These are phyloP conservation scores for Enteromius paludinosus DNA, from an alignment of 2,797 vertebrate genomes.

Conservation along the genomic window DNA sequence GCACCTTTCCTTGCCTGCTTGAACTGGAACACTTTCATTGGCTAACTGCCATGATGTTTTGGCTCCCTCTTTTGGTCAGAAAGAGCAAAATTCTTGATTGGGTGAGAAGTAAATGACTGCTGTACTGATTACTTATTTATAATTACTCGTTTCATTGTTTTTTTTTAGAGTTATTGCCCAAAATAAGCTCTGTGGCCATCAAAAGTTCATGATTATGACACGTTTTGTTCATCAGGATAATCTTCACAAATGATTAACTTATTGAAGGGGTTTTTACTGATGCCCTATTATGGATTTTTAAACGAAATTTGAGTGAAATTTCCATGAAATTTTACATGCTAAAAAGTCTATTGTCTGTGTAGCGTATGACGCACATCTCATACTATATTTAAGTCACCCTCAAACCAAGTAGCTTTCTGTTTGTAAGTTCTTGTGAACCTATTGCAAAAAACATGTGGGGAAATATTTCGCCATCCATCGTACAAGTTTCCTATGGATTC, in stretches of 20 bases:
- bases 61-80: constrained; percentile 18
- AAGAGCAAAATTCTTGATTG: not conserved
- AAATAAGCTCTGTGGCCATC: not conserved
- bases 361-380: not conserved
- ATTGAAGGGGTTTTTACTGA: not conserved
- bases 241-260: not conserved
- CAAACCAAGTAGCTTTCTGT: not conserved
- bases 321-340: not conserved
- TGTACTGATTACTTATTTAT: not conserved
- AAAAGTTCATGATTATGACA: not conserved
- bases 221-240: not conserved
- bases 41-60: not conserved
- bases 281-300: not conserved
- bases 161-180: too few relatives aligned
- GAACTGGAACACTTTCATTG: not conserved
- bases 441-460: not conserved
- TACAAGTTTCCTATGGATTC: not conserved
- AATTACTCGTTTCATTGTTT: not conserved
- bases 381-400: not conserved
- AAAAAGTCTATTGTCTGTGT: not conserved
- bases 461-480: not conserved
- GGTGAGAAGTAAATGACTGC: not conserved
- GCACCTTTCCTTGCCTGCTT: not conserved
- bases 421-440: not conserved
- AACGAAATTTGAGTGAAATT: too few relatives aligned